phyloP scores from a whole-genome alignment of 2,888 invertebrate genomes.

The Drosophila aldrichi region DNA sequence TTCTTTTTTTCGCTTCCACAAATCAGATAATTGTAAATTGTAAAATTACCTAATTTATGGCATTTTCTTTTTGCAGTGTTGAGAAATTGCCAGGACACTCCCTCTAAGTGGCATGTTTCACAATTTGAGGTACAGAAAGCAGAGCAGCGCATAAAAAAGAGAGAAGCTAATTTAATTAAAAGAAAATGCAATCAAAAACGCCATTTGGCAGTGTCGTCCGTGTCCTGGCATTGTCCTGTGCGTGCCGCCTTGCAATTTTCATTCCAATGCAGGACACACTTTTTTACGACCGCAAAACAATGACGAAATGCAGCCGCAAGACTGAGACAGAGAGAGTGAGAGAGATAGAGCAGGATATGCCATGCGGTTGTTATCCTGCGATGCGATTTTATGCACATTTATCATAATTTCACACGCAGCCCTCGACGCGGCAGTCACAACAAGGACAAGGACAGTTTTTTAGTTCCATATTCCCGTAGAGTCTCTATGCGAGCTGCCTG shows the following conservation, averaged over 20 bases:
- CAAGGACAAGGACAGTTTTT: conserved; percentile 56
- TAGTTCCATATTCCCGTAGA: conserved; percentile 23
- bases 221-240: conserved; percentile 67
- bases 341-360: conserved; percentile 19
- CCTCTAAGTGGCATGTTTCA: conserved; percentile 52
- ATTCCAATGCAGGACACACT: conserved; percentile 52
- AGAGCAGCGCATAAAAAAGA: conserved; percentile 72
- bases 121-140: conserved; percentile 63
- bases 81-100: conserved; percentile 51
- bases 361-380: conserved; percentile 57
- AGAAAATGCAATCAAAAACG: conserved; percentile 79
- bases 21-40: conserved; percentile 32
- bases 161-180: conserved; percentile 81
- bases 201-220: conserved; percentile 49
- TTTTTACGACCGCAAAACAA: conserved; percentile 74
- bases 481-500: not conserved
- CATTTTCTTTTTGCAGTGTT: conserved; percentile 18
- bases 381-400: conserved; percentile 79
- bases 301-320: conserved; percentile 64
- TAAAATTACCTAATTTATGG: conserved; percentile 42
- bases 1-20: not conserved
- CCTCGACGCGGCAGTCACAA: conserved; percentile 59
- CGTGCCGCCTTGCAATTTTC: conserved; percentile 69
- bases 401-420: conserved; percentile 81
- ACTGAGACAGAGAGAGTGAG: conserved; percentile 16